Base-by-base conservation (phyloP, 2,113 vertebrate species). In the Ciconia maguari region DNA sequence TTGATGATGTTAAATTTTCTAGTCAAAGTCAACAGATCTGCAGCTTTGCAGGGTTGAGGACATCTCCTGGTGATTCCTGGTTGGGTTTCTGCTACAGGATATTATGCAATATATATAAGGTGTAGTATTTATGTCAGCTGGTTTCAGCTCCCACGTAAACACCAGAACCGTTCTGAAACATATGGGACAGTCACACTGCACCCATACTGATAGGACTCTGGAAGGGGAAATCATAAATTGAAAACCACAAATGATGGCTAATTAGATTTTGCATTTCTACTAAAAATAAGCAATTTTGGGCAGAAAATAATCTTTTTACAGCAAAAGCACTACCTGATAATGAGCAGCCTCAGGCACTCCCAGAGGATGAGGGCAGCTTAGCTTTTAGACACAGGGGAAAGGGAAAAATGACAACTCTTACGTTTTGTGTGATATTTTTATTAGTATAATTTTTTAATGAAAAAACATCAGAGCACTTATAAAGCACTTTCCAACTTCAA, bases 391-490 rank as follows among this genome's bases (percentile, higher is more conserved):
- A 79, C 21, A 55, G 17, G 64, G 72, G 38, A 97, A 91, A 80
- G 46, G 36, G 38, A 68, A 94, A 94, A 87, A 90, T 61, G 44
- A 88, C 49, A 83, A 88, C 55, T 58, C 66, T 83, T 74, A 74
- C 3, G 5, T 88, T 95, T 87, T 75, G 58, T 72, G 71, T 54
- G 71, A 49, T 83, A 77, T 58, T 94, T 90, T 92, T 92, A 74
- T 90, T 86, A 90, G 78, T 27, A 57, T 85, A 68, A 86, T 83
- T 96, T 92, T 95, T 91, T 30, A 81, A 96, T 92, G 90, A 92
- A 92, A 96, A 90, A 78, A 38, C 41, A 48, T 72, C 77, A 78
- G n/a, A 95, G 85, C 88, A 96, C 88, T 96, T 96, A 95, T 34
- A 65, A 95, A 94, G 93, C 87, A 96, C 85, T 96, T 91, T 95